These are phyloP conservation scores for Trematomus bernacchii DNA, from an alignment of 2,797 vertebrate genomes.

Conservation along the genomic window DNA sequence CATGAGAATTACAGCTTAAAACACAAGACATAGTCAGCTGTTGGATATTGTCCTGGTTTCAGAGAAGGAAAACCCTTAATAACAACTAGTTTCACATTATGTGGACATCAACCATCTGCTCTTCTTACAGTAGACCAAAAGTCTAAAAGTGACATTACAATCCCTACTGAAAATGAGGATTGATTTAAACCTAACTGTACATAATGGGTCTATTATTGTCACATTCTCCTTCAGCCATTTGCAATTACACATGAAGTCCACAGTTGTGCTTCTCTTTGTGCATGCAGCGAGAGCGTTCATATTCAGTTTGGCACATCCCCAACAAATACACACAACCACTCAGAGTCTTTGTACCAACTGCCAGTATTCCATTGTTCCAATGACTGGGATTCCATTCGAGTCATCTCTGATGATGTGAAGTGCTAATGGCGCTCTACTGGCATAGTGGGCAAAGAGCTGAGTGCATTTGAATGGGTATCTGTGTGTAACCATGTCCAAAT, in stretches of 20 bases:
- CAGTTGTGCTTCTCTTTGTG: slow-evolving; percentile 25
- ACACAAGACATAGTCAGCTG: background rate
- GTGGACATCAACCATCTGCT: background rate
- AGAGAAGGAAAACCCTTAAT: background rate
- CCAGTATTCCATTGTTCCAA: slow-evolving; percentile 13
- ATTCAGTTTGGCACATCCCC: slow-evolving; percentile 15
- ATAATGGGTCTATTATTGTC: background rate
- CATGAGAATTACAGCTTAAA: slow-evolving; percentile 5
- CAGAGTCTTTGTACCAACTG: slow-evolving; percentile 12
- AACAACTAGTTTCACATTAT: background rate
- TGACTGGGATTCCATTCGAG: slow-evolving; percentile 28
- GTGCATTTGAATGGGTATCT: background rate
- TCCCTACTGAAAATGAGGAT: background rate
- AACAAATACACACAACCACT: slow-evolving; percentile 5
- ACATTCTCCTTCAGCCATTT: background rate
- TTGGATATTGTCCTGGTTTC: background rate
- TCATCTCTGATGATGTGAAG: slow-evolving; percentile 2
- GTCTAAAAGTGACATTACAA: background rate
- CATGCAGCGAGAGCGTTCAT: slow-evolving; percentile 11
- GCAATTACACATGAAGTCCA: background rate
- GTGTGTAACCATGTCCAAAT: slow-evolving; percentile 14
- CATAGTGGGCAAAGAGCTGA: background rate
- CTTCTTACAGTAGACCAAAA: background rate
- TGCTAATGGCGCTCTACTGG: slow-evolving; percentile 35
- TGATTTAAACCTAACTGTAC: background rate